These are phyloP conservation scores for Drosophila ogumai DNA, from an alignment of 1,140 invertebrate genomes.

Conservation along the genomic window DNA sequence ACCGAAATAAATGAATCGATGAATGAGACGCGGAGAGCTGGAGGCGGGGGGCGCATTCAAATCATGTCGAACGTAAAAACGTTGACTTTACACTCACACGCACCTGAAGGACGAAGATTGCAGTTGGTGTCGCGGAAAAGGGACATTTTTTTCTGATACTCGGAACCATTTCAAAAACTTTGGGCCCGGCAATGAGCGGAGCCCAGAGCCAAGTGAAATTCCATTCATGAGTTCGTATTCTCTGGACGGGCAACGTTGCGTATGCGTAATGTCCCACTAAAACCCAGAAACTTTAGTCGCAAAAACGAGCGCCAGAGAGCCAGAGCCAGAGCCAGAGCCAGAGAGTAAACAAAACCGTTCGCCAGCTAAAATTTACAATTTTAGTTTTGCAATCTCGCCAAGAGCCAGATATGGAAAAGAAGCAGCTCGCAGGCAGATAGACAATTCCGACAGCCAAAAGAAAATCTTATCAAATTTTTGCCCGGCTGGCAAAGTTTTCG, in stretches of 20 bases:
- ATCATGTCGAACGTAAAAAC: constrained; percentile 75
- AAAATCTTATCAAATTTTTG: constrained; percentile 64
- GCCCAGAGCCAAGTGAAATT: constrained; percentile 8
- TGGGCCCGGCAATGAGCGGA: neutral
- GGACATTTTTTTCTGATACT: constrained; percentile 17
- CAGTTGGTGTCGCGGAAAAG: constrained; percentile 31
- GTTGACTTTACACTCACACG: constrained; percentile 58
- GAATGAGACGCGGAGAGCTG: constrained; percentile 19
- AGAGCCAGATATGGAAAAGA: constrained; percentile 49
- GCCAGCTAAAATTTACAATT: constrained; percentile 51
- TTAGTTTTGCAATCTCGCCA: constrained; percentile 55
- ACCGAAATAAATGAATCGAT: constrained; percentile 60
- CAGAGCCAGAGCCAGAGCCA: constrained; percentile 3
- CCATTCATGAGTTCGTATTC: constrained; percentile 21
- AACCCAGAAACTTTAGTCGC: constrained; percentile 12
- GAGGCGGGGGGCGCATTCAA: constrained; percentile 58
- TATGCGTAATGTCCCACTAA: constrained; percentile 48
- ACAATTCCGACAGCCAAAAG: constrained; percentile 35
- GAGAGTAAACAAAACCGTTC: constrained; percentile 50
- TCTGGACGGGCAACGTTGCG: constrained; percentile 26
- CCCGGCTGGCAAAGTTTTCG: constrained; percentile 51
- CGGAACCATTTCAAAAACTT: constrained; percentile 23
- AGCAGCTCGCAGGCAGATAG: constrained; percentile 37
- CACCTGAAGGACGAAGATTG: constrained; percentile 24
- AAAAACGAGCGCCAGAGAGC: constrained; percentile 4